Conservation (phyloP, 1,140 invertebrate genomes). For the Lucilia sericata region DNA sequence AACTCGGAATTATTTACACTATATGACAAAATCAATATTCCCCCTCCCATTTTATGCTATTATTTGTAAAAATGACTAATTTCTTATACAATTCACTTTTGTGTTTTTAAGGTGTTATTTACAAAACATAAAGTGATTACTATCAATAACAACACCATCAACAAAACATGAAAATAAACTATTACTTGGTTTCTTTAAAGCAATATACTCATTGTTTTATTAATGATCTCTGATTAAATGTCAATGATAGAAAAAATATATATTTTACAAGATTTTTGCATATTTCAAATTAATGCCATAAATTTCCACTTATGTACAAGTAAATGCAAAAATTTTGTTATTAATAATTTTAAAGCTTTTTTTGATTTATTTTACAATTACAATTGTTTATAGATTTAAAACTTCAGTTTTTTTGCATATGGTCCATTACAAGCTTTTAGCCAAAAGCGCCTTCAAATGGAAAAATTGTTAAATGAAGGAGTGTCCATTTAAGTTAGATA, state of each 20-base stretch:
- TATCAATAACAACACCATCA: too few relatives aligned
- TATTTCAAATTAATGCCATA: neutral
- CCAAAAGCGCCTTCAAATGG: neutral
- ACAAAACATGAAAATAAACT: too few relatives aligned
- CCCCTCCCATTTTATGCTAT: too few relatives aligned
- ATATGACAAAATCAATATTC: too few relatives aligned
- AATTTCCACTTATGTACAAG: neutral
- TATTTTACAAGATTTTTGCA: neutral
- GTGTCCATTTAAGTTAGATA: neutral
- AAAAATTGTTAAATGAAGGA: neutral
- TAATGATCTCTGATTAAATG: neutral
- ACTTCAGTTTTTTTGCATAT: neutral
- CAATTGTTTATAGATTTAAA: neutral
- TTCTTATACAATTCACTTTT: too few relatives aligned
- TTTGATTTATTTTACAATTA: neutral
- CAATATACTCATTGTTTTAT: neutral
- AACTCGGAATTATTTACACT: too few relatives aligned
- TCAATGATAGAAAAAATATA: neutral
- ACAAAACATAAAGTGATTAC: too few relatives aligned
- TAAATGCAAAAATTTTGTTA: neutral
- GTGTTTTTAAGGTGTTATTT: too few relatives aligned
- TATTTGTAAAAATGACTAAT: too few relatives aligned
- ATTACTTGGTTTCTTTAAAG: too few relatives aligned
- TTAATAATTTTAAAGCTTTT: neutral
- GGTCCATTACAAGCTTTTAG: neutral